Evolutionary conservation across 2,888 invertebrate species (phyloP), one percentile per base, ranked within the genome.

Genomic region (Teinopalpus imperialis): DNA sequence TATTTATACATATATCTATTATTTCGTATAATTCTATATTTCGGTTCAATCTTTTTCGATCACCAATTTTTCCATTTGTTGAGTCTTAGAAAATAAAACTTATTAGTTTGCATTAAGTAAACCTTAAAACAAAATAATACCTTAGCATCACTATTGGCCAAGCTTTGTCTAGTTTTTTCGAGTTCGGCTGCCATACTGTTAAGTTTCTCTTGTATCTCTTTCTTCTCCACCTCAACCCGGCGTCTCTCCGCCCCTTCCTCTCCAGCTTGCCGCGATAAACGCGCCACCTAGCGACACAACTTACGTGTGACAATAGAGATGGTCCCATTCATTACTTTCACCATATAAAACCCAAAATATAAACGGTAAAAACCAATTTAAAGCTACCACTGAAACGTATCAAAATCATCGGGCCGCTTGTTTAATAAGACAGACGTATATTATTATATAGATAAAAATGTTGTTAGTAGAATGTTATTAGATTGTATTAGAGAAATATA

Each of bases 211-310:
- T 89, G 89, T 54, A 93, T 81, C 56, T 90, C 91, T 62, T 92
- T 93, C 57, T 93, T 92, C 52, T 94, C 92, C 35, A 90, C 89
- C 32, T 94, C 91, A 0, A 94, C 93, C 56, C 94, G 90, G 59
- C 95, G 89, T 54, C 95, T 91, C 68, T 96, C 96, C 2, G 93
- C 90, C 13, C 95, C 94, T 74, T 96, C 95, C 64, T 94, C 97
- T 24, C 94, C 96, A 20, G 94, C 95, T 75, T 95, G 96, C 47
- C 95, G 90, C 57, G 95, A 95, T 48, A 96, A 79, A 49, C 96
- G 92, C 59, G 94, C 94, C 51, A 94, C 93, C 92, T 92, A 72
- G 39, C 53, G 52, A 58, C 44, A 57, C 44, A 66, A 61, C 61
- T 63, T 48, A 13, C 36, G 13, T 47, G 45, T 66, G 51, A 60